Conservation (phyloP, 2,888 invertebrate species). For the Lasius fuliginosus region DNA sequence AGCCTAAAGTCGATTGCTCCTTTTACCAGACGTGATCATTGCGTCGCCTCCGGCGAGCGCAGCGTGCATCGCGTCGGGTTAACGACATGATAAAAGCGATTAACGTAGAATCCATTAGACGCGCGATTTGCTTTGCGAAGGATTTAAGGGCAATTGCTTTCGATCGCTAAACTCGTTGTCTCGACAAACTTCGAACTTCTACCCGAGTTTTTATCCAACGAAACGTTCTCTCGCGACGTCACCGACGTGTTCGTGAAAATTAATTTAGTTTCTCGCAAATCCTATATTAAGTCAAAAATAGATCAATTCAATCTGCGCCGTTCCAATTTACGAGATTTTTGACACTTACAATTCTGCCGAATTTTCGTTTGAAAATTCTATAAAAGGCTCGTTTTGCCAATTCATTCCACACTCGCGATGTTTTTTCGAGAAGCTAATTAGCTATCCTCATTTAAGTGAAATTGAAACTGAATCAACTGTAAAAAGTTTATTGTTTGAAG, state of each 20-base stretch:
- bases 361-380: neutral
- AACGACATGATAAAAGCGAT: conserved; percentile 61
- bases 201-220: conserved; percentile 50
- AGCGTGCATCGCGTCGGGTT: conserved; percentile 51
- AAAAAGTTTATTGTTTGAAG: neutral
- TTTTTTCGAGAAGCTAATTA: neutral
- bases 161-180: conserved; percentile 58
- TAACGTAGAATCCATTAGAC: conserved; percentile 68
- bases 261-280: neutral
- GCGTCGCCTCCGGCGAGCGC: conserved; percentile 57
- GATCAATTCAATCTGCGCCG: neutral
- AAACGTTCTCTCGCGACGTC: conserved; percentile 15
- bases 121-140: conserved; percentile 58
- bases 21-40: conserved; percentile 48
- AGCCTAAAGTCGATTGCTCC: conserved; percentile 62
- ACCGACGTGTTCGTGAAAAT: conserved; percentile 28
- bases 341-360: neutral
- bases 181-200: conserved; percentile 52
- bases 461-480: neutral
- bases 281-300: neutral
- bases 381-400: neutral
- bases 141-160: conserved; percentile 54
- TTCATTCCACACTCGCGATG: neutral
- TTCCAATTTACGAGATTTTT: neutral
- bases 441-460: neutral